Evolutionary conservation across 1,140 invertebrate genomes (phyloP), one percentile per base, ranked within the genome.

Genomic region (Drosophila santomea): DNA sequence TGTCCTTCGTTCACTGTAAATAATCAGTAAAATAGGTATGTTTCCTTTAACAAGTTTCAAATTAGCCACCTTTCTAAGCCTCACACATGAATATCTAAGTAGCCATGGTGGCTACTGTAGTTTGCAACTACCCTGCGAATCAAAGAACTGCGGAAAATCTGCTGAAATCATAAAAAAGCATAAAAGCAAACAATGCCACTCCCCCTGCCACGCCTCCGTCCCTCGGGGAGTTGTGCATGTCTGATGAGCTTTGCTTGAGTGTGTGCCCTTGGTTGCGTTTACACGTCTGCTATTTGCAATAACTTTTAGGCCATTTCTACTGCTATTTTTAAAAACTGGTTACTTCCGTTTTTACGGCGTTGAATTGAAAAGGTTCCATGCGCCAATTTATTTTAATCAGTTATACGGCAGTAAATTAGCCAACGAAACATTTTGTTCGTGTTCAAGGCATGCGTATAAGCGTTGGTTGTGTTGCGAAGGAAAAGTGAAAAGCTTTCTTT

Each of bases 121-220:
- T n/a, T 35, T 25, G 41, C 15, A 25, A 10, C 36, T 32, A 47
- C 63, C 41, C 41, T 15, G 2, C 3, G 5, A 15, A 23, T 25
- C 12, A 8, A 35, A 45, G 17, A n/a, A 8, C 32, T n/a, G 48
- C 11, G 36, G 56, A 68, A 59, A 69, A 52, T 75, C 45, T 85
- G 75, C 52, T 80, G 71, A 88, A 88, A 84, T 88, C 84, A 89
- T 80, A 88, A 89, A 71, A 88, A 89, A 88, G 83, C 76, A 89
- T 72, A 89, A 78, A 61, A 78, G 69, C 78, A 78, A 89, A 89
- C 80, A 89, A 78, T 67, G 76, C 25, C 39, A 32, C 28, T 38
- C 12, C 51, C 45, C 48, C n/a, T 15, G 28, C 48, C 28, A 48
- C 14, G 28, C 28, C 35, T n/a, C 41, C n/a, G 7, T 55, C 48